These are phyloP conservation scores for Sebastes ruberrimus DNA, from an alignment of 2,797 vertebrate species.

Conservation along the genomic window DNA sequence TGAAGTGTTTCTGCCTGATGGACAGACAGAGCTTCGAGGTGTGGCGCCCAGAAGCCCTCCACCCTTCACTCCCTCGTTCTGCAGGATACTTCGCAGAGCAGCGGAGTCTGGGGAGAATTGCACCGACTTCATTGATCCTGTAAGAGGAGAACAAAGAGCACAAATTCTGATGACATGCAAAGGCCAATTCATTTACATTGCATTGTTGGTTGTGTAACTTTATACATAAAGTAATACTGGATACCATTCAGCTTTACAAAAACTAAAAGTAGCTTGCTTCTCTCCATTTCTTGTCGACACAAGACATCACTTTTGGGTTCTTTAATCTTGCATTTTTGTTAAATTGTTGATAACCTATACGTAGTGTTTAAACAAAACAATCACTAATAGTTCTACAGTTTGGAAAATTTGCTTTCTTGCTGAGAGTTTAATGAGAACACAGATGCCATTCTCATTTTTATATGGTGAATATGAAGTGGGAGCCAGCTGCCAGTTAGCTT, in stretches of 20 bases:
- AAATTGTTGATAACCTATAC: not conserved
- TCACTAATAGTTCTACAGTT: not conserved
- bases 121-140: constrained; percentile 41
- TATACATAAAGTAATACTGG: not conserved
- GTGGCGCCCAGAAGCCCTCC: constrained; percentile 32
- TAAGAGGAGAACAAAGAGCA: not conserved
- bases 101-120: constrained; percentile 70
- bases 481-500: not conserved
- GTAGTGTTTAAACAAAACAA: too few relatives aligned
- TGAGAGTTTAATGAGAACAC: not conserved
- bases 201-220: not conserved
- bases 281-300: not conserved
- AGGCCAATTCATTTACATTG: not conserved
- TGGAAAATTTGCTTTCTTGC: not conserved
- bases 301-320: not conserved
- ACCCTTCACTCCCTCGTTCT: constrained; percentile 68
- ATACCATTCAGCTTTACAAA: not conserved
- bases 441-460: not conserved
- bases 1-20: constrained; percentile 72
- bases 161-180: not conserved
- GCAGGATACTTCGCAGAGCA: constrained; percentile 74
- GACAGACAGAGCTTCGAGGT: constrained; percentile 55
- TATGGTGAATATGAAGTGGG: not conserved
- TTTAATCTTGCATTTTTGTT: not conserved
- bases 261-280: not conserved